Base-by-base conservation (phyloP, 2,888 invertebrate genomes). In the Acrobasis consociella region DNA sequence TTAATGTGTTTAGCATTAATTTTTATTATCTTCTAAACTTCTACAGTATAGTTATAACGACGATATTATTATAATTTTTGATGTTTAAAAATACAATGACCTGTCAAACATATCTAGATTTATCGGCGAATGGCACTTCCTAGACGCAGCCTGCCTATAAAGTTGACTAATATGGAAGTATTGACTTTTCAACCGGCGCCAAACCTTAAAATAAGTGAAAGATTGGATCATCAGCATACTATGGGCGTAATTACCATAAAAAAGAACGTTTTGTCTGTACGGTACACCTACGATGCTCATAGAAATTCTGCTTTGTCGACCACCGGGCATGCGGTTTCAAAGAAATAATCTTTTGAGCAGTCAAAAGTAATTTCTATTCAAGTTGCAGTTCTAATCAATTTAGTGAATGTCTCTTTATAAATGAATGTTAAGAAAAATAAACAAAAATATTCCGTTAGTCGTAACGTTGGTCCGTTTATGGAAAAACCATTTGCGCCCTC, bases 241-340 rank as follows among this genome's bases (percentile, higher is more conserved):
- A 49, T 58, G 22, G 51, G n/a, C 42, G 39, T 52, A 60, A 60
- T 60, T 52, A 60, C 42, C 60, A 60, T 60, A 60, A 42, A 60
- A 52, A 60, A 38, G 52, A 60, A n/a, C 51, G 39, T 22, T 38
- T 52, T 22, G 10, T 55, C 59, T 15, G 39, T 15, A 52, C 11
- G 11, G 31, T 37, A 50, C 61, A 52, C 61, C 58, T 63, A 62
- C 61, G 46, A 42, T 10, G 15, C 15, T 42, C 42, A 52, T 52
- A 65, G 69, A 67, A 69, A 69, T 58, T 62, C 53, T 59, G 58
- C 17, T 31, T 49, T 2, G 22, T 8, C 37, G 53, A 53, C 53
- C 53, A 53, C 53, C 53, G n/a, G 37, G 37, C 15, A 9, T 37
- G n/a, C 37, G n/a, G n/a, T 8, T 31, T 53, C 9, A 7, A 15